phyloP scores from a whole-genome alignment of 2,113 vertebrate genomes.

The Arizona elegans region DNA sequence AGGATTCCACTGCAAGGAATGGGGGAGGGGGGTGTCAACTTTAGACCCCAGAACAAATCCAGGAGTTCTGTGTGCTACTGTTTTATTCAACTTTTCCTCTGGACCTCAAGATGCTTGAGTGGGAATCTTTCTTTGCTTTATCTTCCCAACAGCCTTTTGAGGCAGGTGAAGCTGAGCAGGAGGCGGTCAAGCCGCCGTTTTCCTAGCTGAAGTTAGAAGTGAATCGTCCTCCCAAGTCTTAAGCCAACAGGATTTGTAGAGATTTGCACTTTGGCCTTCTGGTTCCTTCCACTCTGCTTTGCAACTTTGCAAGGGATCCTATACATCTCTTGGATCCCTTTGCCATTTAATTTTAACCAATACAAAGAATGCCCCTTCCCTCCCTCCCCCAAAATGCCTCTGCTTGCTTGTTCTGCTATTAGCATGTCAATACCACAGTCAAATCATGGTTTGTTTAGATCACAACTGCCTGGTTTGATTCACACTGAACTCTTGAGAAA shows the following conservation, averaged over 20 bases:
- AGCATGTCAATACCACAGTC: not conserved
- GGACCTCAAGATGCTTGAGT: not conserved
- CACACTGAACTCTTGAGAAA: not conserved
- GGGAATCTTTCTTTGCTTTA: not conserved
- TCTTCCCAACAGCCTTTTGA: not conserved
- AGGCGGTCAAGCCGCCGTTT: rapidly evolving
- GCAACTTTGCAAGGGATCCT: not conserved
- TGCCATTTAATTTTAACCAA: not conserved
- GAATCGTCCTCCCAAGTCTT: not conserved
- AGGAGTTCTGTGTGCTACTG: not conserved
- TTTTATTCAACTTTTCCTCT: not conserved
- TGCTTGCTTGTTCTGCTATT: not conserved
- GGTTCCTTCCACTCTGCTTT: not conserved
- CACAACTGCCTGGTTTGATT: not conserved
- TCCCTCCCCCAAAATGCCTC: not conserved
- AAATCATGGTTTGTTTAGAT: not conserved
- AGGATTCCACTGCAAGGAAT: not conserved
- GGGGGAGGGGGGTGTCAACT: no score
- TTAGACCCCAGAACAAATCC: not conserved
- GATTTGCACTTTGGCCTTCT: no score
- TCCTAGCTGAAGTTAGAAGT: not conserved
- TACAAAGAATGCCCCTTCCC: not conserved
- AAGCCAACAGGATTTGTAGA: not conserved
- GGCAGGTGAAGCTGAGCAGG: no score
- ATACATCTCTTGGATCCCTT: not conserved